Evolutionary conservation across 2,797 vertebrate species (phyloP).

Genomic region (Potorous gilbertii): DNA sequence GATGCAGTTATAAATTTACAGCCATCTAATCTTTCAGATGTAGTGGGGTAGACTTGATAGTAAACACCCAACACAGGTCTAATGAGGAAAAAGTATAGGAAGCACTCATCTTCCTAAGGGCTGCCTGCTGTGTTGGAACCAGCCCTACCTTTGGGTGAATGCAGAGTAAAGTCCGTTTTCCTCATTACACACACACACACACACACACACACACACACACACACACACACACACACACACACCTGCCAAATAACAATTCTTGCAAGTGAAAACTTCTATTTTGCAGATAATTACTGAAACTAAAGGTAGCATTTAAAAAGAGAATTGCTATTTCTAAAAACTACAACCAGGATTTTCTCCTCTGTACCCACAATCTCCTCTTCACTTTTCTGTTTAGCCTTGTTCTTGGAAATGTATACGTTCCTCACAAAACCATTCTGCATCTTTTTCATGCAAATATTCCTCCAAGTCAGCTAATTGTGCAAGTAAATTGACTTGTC

Average conservation of each 20-base stretch:
- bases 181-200: not conserved
- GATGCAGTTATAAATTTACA: constrained; percentile 18
- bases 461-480: not conserved
- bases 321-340: constrained; percentile 29
- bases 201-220: not conserved
- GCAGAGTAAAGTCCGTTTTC: not conserved
- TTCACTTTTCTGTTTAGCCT: constrained; percentile 10
- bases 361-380: constrained; percentile 35
- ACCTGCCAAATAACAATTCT: not conserved
- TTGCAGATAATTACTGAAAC: constrained; percentile 18
- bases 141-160: not conserved
- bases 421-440: not conserved
- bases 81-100: not conserved
- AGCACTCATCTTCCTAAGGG: not conserved
- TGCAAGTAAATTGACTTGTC: not conserved
- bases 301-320: constrained; percentile 4
- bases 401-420: not conserved
- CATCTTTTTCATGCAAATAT: constrained; percentile 33
- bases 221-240: not conserved
- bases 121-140: not conserved
- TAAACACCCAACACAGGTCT: not conserved
- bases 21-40: constrained; percentile 22
- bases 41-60: not conserved
- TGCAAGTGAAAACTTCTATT: constrained; percentile 39
- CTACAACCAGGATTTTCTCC: constrained; percentile 11